These are phyloP conservation scores for Rafetus swinhoei DNA, from an alignment of 2,113 vertebrate genomes.

Conservation along the genomic window DNA sequence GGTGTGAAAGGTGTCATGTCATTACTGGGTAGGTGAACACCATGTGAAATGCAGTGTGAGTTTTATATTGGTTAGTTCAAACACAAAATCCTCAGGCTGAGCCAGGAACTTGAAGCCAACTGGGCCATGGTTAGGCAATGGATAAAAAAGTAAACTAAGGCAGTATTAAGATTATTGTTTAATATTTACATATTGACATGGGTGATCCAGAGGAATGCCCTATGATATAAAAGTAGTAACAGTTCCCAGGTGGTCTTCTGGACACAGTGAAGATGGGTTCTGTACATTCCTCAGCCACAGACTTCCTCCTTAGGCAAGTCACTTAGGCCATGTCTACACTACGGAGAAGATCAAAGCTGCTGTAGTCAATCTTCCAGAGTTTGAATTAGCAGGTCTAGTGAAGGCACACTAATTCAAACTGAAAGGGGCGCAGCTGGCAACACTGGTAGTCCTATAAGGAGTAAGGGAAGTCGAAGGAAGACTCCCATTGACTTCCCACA, in stretches of 20 bases:
- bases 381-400: too few relatives aligned
- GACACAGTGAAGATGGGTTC: neutral
- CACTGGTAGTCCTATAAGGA: too few relatives aligned
- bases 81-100: neutral
- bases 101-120: accelerated
- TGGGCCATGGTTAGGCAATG: neutral
- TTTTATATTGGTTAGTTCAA: neutral
- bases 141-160: neutral
- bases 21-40: accelerated
- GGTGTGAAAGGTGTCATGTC: accelerated
- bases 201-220: neutral
- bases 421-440: too few relatives aligned
- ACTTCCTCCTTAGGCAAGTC: neutral
- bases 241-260: neutral
- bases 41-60: accelerated
- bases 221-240: neutral
- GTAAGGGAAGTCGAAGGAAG: too few relatives aligned
- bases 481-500: too few relatives aligned
- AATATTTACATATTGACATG: neutral
- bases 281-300: neutral
- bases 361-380: too few relatives aligned
- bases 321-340: neutral
- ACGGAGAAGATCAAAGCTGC: too few relatives aligned
- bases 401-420: too few relatives aligned
- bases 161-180: accelerated